Evolutionary conservation across 2,797 vertebrate species (phyloP).

Genomic region (Intellagama lesueurii): DNA sequence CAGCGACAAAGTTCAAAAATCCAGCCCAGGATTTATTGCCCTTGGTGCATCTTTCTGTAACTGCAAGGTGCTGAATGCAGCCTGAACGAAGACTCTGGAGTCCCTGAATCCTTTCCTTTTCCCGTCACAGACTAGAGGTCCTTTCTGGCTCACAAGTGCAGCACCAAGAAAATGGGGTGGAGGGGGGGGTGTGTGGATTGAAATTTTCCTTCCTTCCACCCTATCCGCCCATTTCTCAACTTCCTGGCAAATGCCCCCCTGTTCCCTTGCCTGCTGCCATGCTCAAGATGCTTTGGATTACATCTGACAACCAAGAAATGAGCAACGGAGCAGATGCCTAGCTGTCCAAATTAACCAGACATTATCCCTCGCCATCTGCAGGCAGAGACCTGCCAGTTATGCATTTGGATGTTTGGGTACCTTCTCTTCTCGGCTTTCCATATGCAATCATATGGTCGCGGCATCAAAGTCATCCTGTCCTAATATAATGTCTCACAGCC

Average conservation of each 20-base stretch:
- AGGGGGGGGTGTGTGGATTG: no score
- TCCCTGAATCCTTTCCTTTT: no score
- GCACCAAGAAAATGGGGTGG: background rate
- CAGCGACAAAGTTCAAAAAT: no score
- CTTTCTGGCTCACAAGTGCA: background rate
- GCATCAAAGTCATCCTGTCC: constrained; percentile 54
- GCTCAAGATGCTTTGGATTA: constrained; percentile 61
- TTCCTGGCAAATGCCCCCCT: constrained; percentile 51
- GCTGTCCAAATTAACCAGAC: constrained; percentile 55
- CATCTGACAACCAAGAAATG: constrained; percentile 67
- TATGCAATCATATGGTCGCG: constrained; percentile 69
- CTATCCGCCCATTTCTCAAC: constrained; percentile 32
- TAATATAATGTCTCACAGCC: constrained; percentile 38
- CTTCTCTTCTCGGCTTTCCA: constrained; percentile 52
- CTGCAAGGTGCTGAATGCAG: no score
- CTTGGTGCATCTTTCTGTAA: no score
- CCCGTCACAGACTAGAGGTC: background rate
- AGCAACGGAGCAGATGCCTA: constrained; percentile 71
- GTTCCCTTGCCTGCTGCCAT: constrained; percentile 51
- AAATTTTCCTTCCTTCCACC: background rate
- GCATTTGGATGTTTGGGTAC: constrained; percentile 1
- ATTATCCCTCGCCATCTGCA: constrained; percentile 73
- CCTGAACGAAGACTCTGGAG: no score
- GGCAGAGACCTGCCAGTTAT: constrained; percentile 56
- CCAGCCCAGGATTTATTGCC: no score